phyloP scores from a whole-genome alignment of 2,113 vertebrate species.

The Machaerirhynchus nigripectus region DNA sequence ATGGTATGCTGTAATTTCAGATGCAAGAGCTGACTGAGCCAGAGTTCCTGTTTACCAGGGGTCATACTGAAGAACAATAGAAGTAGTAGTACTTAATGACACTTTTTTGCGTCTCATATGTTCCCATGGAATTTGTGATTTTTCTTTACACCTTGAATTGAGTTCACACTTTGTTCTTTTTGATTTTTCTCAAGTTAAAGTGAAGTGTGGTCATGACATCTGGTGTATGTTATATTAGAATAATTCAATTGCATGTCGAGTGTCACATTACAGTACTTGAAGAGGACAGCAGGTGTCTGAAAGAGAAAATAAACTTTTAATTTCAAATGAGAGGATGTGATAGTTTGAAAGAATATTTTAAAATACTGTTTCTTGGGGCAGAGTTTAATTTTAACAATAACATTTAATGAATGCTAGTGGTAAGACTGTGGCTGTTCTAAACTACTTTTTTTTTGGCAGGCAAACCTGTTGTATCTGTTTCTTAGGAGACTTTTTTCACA shows the following conservation, averaged over 20 bases:
- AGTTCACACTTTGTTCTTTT: constrained; percentile 60
- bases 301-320: constrained; percentile 70
- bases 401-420: constrained; percentile 4
- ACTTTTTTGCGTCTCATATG: not conserved
- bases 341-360: constrained; percentile 48
- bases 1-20: constrained; percentile 46
- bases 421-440: not conserved
- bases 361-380: not conserved
- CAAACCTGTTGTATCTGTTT: constrained; percentile 35
- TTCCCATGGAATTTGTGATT: constrained; percentile 34
- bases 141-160: constrained; percentile 59
- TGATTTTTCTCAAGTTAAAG: constrained; percentile 62
- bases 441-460: not conserved
- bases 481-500: constrained; percentile 30
- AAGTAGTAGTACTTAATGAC: constrained; percentile 17
- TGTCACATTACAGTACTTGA: constrained; percentile 59
- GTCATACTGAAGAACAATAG: constrained; percentile 39
- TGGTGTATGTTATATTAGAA: constrained; percentile 63
- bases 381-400: constrained; percentile 50
- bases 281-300: constrained; percentile 68
- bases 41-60: constrained; percentile 1
- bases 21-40: constrained; percentile 20
- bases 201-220: constrained; percentile 63
- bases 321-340: constrained; percentile 56
- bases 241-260: constrained; percentile 46